These are phyloP conservation scores for Drosophila chauvacae DNA, from an alignment of 1,140 invertebrate genomes.

Conservation along the genomic window DNA sequence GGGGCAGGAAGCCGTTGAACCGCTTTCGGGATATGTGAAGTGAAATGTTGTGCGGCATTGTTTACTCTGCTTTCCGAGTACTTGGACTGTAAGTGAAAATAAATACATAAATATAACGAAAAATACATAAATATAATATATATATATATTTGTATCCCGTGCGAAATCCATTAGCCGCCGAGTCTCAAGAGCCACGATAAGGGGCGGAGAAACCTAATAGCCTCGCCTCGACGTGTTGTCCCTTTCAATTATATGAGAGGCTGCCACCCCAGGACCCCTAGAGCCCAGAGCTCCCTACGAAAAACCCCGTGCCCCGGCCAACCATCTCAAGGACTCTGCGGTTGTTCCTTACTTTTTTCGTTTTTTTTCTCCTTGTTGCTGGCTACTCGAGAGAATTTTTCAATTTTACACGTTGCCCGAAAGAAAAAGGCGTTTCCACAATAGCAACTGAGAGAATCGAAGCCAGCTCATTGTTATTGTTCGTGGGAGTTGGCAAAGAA, in stretches of 20 bases:
- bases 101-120: constrained; percentile 69
- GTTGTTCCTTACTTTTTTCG: constrained; percentile 33
- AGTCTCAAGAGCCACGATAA: constrained; percentile 79
- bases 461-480: constrained; percentile 72
- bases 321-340: constrained; percentile 39
- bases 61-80: constrained; percentile 62
- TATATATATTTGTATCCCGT: constrained; percentile 20
- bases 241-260: constrained; percentile 76
- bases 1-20: constrained; percentile 24
- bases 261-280: constrained; percentile 25
- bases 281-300: constrained; percentile 13
- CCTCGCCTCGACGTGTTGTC: constrained; percentile 79
- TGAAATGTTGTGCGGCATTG: constrained; percentile 53
- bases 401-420: constrained; percentile 77
- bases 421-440: constrained; percentile 54
- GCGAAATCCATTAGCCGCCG: constrained; percentile 74
- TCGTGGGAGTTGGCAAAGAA: constrained; percentile 26
- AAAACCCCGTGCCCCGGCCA: not conserved
- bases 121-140: constrained; percentile 41
- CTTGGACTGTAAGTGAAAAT: constrained; percentile 72
- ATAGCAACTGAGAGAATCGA: constrained; percentile 40
- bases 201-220: constrained; percentile 70
- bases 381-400: constrained; percentile 73
- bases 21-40: constrained; percentile 51
- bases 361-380: constrained; percentile 25